Conservation (phyloP, 2,888 invertebrate genomes). For the Cheilosia grossa region DNA sequence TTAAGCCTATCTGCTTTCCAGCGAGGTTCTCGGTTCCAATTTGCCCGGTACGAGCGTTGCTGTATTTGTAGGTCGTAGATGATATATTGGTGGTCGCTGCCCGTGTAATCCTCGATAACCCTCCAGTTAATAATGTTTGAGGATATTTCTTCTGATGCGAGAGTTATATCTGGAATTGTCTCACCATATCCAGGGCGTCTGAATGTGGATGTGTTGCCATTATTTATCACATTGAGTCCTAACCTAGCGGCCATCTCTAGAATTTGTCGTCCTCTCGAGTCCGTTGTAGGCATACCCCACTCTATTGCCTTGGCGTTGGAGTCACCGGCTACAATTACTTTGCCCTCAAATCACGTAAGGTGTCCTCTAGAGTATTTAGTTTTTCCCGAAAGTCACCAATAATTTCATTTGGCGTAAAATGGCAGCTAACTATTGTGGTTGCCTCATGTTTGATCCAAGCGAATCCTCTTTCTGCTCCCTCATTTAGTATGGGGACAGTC, state of each 20-base stretch:
- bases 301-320: background rate
- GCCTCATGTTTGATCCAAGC: background rate
- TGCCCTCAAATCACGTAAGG: background rate
- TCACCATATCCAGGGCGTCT: background rate
- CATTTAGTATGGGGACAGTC: background rate
- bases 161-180: background rate
- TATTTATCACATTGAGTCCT: background rate
- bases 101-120: background rate
- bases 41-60: background rate
- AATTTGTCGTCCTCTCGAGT: background rate
- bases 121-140: background rate
- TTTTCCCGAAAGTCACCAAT: background rate
- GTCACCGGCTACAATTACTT: background rate
- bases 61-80: background rate
- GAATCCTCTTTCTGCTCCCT: constrained; percentile 7
- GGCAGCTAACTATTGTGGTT: background rate
- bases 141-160: background rate
- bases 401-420: constrained; percentile 1
- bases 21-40: too few relatives aligned
- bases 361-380: too few relatives aligned
- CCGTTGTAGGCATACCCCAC: background rate
- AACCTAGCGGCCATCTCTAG: background rate
- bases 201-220: background rate
- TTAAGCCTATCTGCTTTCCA: background rate
- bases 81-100: background rate